These are phyloP conservation scores for Drosophila koepferae DNA, from an alignment of 2,888 invertebrate genomes.

Conservation along the genomic window DNA sequence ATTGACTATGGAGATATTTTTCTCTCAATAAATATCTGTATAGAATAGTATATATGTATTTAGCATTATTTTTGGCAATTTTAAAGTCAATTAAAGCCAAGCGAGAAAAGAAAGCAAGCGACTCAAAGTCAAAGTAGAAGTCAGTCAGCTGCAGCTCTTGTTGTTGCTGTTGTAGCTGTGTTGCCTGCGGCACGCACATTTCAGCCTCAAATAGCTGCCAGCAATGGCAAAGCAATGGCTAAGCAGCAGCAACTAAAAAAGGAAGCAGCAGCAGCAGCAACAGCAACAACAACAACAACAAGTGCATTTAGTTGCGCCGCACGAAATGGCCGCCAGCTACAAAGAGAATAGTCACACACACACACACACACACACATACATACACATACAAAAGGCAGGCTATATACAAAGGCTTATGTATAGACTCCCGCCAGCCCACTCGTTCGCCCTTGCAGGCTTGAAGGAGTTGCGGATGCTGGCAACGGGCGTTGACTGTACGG, in stretches of 20 bases:
- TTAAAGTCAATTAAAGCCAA: constrained; percentile 50
- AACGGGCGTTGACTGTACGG: constrained; percentile 61
- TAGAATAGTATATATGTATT: not conserved
- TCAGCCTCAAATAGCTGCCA: constrained; percentile 65
- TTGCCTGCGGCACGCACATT: constrained; percentile 55
- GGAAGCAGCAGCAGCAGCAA: constrained; percentile 26
- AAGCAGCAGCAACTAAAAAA: constrained; percentile 27
- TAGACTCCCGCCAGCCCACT: constrained; percentile 3
- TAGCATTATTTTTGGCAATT: constrained; percentile 25
- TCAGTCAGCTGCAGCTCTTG: constrained; percentile 50
- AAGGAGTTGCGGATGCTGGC: constrained; percentile 72
- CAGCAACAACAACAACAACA: constrained; percentile 51
- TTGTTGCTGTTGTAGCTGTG: constrained; percentile 17
- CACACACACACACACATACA: constrained; percentile 2
- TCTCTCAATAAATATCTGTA: not conserved
- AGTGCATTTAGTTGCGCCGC: constrained; percentile 77
- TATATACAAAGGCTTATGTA: constrained; percentile 71
- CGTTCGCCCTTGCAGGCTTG: constrained; percentile 39
- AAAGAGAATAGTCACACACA: constrained; percentile 38
- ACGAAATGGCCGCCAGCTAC: constrained; percentile 57
- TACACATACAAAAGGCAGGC: constrained; percentile 27
- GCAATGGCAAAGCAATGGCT: constrained; percentile 69
- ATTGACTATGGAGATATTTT: constrained; percentile 37
- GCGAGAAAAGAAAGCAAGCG: constrained; percentile 19
- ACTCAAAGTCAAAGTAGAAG: constrained; percentile 67